phyloP scores from a whole-genome alignment of 2,797 vertebrate species.

The Botia kubotai region DNA sequence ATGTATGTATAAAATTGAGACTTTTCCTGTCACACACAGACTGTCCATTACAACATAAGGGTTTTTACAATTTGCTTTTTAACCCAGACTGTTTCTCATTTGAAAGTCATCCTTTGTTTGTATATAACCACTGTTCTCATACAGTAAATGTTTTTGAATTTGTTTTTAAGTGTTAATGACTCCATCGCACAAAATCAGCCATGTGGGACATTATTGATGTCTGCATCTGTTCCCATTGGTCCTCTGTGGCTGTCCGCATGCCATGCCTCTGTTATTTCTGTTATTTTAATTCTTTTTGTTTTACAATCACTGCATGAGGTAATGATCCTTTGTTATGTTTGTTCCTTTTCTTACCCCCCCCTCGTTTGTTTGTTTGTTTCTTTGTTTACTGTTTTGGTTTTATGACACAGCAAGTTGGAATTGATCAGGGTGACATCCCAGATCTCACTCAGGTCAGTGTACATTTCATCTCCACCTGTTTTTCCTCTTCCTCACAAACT shows the following conservation, averaged over 20 bases:
- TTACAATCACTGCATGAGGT: slow-evolving; percentile 79
- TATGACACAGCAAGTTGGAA: slow-evolving; percentile 96
- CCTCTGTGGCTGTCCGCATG: slow-evolving; percentile 58
- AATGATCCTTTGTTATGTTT: slow-evolving; percentile 72
- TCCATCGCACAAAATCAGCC: not conserved
- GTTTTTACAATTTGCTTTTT: slow-evolving; percentile 11
- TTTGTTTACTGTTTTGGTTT: slow-evolving; percentile 63
- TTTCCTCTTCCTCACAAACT: slow-evolving; percentile 22
- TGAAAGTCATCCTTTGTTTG: slow-evolving; percentile 13
- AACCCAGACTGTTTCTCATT: not conserved
- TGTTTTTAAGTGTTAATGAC: slow-evolving; percentile 25
- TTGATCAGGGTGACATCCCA: slow-evolving; percentile 95
- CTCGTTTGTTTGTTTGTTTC: slow-evolving; percentile 39
- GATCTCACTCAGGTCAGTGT: slow-evolving; percentile 97
- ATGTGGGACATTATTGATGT: slow-evolving; percentile 54
- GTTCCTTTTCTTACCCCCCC: slow-evolving; percentile 54
- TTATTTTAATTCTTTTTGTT: slow-evolving; percentile 69
- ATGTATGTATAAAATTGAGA: slow-evolving; percentile 27
- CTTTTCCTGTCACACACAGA: not conserved
- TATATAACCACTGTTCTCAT: not conserved
- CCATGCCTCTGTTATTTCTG: slow-evolving; percentile 60
- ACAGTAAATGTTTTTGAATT: slow-evolving; percentile 4
- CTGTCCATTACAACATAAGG: not conserved
- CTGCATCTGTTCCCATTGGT: slow-evolving; percentile 54
- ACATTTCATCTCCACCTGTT: slow-evolving; percentile 71